Evolutionary conservation across 2,113 vertebrate species (phyloP).

Genomic region (Centropus bengalensis): DNA sequence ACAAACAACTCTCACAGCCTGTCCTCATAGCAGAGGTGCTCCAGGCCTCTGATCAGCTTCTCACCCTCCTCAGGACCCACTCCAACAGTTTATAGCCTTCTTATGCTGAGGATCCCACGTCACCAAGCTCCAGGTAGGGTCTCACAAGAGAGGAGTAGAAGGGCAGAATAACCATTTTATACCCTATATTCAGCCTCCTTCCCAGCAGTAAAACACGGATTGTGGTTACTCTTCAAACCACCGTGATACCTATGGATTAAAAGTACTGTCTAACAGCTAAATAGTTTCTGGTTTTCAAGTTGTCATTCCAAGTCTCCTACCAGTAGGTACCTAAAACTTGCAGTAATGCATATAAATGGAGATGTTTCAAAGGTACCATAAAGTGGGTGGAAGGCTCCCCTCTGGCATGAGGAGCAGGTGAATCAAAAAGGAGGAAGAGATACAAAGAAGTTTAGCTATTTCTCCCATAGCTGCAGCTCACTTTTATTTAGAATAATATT

Average conservation of each 20-base stretch:
- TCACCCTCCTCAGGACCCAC: too few relatives aligned
- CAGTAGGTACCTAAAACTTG: neutral
- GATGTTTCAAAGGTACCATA: neutral
- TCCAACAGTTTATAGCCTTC: too few relatives aligned
- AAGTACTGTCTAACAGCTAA: neutral
- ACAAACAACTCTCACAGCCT: too few relatives aligned
- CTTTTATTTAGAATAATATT: neutral
- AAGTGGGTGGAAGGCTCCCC: neutral
- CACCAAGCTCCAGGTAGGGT: too few relatives aligned
- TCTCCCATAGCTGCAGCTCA: neutral
- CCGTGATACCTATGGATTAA: neutral
- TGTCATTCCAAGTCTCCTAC: neutral
- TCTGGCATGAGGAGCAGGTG: neutral
- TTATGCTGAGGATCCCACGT: too few relatives aligned
- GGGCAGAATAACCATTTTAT: neutral
- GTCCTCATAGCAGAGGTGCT: too few relatives aligned
- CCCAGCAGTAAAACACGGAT: neutral
- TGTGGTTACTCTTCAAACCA: neutral
- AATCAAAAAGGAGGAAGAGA: neutral
- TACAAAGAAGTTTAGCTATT: neutral
- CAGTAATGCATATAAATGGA: neutral
- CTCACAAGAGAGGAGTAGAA: too few relatives aligned
- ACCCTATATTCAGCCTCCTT: neutral
- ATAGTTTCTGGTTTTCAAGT: neutral
- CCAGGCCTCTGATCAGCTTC: too few relatives aligned